Base-by-base conservation (phyloP, 2,797 vertebrate genomes). In the Tarsius wallacei region DNA sequence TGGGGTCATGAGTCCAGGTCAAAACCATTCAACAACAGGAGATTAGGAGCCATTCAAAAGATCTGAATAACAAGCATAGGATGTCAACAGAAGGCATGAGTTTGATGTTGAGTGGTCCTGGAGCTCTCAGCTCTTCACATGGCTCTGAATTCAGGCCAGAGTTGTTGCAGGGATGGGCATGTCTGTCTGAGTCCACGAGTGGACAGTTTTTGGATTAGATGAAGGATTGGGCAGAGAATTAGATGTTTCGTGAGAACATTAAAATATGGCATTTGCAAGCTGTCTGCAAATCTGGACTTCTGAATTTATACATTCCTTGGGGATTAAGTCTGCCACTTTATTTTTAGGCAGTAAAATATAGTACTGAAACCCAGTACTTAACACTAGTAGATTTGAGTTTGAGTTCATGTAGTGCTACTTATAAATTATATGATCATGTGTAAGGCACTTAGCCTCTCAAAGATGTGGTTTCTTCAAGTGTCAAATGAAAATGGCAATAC, bases 1-100 rank as follows among this genome's bases (percentile, higher is more conserved):
- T 85, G 73, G 17, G 66, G 87, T 97, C 81, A 90, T 15, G 47
- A 91, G 26, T 90, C 28, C 49, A 74, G 73, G 87, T 96, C 87
- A 97, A 57, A 91, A 61, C 4, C 53, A 11, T 31, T 66, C 31
- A 66, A 95, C 11, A 64, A 63, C 36, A 81, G 84, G 85, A 87
- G 76, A 91, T 93, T 81, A 93, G 49, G 31, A 92, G 51, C 47
- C 55, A 84, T 91, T 91, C 55, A 81, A 68, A 89, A 63, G 63
- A 63, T 90, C 57, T 82, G 74, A 36, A 89, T 64, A 78, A 71
- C 26, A 94, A 61, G 85, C 36, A 82, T 15, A 68, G 47, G 28
- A 66, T 83, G 36, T 59, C 71, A 91, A 61, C 31, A 36, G 51
- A 82, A 84, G 59, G 49, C 36, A 22, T 68, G 68, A 49, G 73